Evolutionary conservation across 2,888 invertebrate genomes (phyloP).

Genomic region (Zygogramma bicolorata): DNA sequence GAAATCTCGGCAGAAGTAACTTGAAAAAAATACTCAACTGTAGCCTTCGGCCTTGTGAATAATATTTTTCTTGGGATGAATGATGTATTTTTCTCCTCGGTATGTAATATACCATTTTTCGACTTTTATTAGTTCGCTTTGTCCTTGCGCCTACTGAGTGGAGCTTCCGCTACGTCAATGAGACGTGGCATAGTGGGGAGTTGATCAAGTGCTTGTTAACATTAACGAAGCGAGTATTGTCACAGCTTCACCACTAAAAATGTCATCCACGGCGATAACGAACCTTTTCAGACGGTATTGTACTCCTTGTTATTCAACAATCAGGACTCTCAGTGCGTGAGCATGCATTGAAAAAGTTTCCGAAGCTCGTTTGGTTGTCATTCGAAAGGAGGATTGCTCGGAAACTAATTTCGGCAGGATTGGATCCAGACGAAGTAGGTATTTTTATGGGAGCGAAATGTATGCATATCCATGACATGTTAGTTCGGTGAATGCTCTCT

Average conservation of each 20-base stretch:
- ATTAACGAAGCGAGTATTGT: slow-evolving; percentile 64
- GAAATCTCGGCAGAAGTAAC: too few relatives aligned
- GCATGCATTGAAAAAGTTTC: slow-evolving; percentile 37
- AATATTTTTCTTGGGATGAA: too few relatives aligned
- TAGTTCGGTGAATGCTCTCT: too few relatives aligned
- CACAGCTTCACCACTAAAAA: slow-evolving; percentile 60
- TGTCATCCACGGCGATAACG: slow-evolving; percentile 63
- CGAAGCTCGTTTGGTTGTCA: slow-evolving; percentile 20
- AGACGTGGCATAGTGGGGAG: slow-evolving; percentile 55
- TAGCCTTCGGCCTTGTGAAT: too few relatives aligned
- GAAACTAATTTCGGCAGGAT: not conserved
- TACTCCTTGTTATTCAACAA: slow-evolving; percentile 49
- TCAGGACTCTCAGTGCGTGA: slow-evolving; percentile 38
- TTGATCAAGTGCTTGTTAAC: slow-evolving; percentile 65
- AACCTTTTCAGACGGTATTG: slow-evolving; percentile 60
- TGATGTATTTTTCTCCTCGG: too few relatives aligned
- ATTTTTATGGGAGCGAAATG: too few relatives aligned
- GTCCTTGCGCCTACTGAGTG: not conserved
- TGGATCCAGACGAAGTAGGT: not conserved
- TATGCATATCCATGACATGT: too few relatives aligned
- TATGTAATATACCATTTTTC: not conserved
- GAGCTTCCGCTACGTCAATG: not conserved
- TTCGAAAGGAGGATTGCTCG: slow-evolving; percentile 9
- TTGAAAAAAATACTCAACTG: too few relatives aligned
- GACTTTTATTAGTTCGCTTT: not conserved